These are phyloP conservation scores for Hypomecis punctinalis DNA, from an alignment of 2,888 invertebrate genomes.

Conservation along the genomic window DNA sequence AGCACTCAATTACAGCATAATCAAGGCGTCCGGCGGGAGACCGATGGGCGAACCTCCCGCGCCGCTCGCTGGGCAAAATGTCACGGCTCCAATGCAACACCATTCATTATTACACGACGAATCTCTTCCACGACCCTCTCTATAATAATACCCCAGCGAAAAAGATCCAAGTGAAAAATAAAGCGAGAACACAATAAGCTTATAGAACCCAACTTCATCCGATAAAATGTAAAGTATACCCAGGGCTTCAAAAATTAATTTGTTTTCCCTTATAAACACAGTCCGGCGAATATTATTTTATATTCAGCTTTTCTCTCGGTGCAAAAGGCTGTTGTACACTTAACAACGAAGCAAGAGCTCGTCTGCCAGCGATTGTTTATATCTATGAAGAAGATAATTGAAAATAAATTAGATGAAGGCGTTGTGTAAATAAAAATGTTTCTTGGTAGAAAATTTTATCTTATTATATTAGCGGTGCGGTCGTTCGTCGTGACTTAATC, in stretches of 20 bases:
- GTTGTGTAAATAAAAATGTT: constrained; percentile 8
- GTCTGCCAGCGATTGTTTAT: constrained; percentile 33
- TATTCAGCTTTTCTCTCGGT: constrained; percentile 41
- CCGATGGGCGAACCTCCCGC: constrained; percentile 39
- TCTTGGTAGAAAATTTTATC: neutral
- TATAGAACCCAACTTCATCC: constrained; percentile 42
- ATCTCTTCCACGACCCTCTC: constrained; percentile 15
- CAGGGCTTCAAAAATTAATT: constrained; percentile 50
- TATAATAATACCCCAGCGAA: constrained; percentile 46
- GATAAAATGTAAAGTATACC: constrained; percentile 48
- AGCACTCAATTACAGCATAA: constrained; percentile 77
- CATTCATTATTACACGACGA: constrained; percentile 62
- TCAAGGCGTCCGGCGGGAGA: constrained; percentile 60
- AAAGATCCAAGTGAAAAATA: constrained; percentile 51
- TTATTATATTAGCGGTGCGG: neutral
- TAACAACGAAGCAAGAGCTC: constrained; percentile 31
- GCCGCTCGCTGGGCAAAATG: constrained; percentile 51
- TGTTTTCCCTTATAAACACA: constrained; percentile 49
- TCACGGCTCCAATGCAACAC: constrained; percentile 57
- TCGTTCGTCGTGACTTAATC: neutral
- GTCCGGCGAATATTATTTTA: constrained; percentile 48
- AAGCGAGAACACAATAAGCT: constrained; percentile 40
- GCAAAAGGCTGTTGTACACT: constrained; percentile 35
- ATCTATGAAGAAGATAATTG: constrained; percentile 13
- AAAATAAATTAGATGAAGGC: constrained; percentile 22